Evolutionary conservation across 2,113 vertebrate genomes (phyloP).

Genomic region (Eptesicus fuscus): DNA sequence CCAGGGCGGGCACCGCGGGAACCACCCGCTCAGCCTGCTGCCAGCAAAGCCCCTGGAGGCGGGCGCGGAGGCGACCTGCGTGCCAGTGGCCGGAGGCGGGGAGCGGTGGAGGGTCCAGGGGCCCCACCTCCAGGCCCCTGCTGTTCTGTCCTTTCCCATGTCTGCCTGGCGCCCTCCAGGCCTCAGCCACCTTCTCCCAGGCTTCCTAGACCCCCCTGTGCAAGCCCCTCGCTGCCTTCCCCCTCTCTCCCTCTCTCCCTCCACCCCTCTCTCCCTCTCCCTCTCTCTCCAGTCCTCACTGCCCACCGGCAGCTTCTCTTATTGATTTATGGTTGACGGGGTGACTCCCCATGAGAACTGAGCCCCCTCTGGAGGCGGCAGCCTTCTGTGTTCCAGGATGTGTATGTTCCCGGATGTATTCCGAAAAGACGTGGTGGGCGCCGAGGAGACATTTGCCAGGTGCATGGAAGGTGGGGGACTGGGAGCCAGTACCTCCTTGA

Average conservation of each 20-base stretch:
- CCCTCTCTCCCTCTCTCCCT: neutral
- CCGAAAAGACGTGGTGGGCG: neutral
- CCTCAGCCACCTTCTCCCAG: neutral
- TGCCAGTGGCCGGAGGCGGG: neutral
- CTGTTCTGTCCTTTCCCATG: neutral
- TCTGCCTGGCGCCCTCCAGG: neutral
- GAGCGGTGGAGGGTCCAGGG: neutral
- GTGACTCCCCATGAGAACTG: neutral
- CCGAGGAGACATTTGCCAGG: neutral
- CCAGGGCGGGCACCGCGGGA: neutral
- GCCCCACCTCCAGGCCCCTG: neutral
- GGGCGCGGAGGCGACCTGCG: neutral
- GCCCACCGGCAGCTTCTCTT: neutral
- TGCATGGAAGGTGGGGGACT: fast-evolving
- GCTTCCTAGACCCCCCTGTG: neutral
- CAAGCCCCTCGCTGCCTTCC: neutral
- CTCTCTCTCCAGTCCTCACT: neutral
- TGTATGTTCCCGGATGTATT: neutral
- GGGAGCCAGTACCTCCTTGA: constrained; percentile 85
- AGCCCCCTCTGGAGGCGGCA: neutral
- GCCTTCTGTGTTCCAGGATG: neutral
- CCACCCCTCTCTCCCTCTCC: neutral
- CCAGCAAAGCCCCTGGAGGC: neutral
- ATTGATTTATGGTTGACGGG: fast-evolving
- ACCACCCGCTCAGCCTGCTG: neutral